Base-by-base conservation (phyloP, 2,113 vertebrate species). In the Procapra przewalskii region DNA sequence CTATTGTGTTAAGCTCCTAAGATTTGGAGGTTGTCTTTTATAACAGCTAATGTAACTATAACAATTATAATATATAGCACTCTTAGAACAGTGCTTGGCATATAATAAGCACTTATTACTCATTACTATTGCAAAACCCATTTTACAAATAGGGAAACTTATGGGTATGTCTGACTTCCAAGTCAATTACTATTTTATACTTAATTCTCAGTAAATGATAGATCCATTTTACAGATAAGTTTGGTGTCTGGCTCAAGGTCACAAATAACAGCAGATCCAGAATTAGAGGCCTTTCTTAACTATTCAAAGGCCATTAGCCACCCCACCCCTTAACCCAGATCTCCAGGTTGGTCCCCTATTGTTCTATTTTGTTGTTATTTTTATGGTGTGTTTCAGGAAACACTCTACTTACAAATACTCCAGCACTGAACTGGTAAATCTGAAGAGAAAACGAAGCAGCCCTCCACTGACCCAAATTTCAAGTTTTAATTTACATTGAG, bases 401-500 rank as follows among this genome's bases (percentile, higher is more conserved):
- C 40, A 71, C 52, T 3, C 77, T 55, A 50, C 43, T 81, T 96
- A 21, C 33, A 95, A 50, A 80, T 23, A 33, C 6, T 62, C 80
- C 90, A 89, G 86, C 45, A 64, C 6, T 33, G 82, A 96, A 95
- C 71, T 81, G 40, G 54, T 27, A 82, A 59, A 27, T 40, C 48
- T 79, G 19, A 31, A n/a, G 8, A 85, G 36, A 89, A 96, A 97
- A 91, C 60, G 50, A 85, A 94, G 90, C 77, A 96, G 97, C 90
- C 90, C 75, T 97, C 93, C 71, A n/a, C 84, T 97, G 97, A 97
- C 97, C 97, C 93, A 97, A 97, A 98, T 0, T 96, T 94, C 60
- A 97, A 97, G 89, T 97, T 97, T 97, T 98, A 96, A 99, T 98
- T 99, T 98, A 98, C 94, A 97, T 50, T 86, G 87, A 99, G 97